These are phyloP conservation scores for Macrobrachium nipponense DNA, from an alignment of 1,140 invertebrate species.

Conservation along the genomic window DNA sequence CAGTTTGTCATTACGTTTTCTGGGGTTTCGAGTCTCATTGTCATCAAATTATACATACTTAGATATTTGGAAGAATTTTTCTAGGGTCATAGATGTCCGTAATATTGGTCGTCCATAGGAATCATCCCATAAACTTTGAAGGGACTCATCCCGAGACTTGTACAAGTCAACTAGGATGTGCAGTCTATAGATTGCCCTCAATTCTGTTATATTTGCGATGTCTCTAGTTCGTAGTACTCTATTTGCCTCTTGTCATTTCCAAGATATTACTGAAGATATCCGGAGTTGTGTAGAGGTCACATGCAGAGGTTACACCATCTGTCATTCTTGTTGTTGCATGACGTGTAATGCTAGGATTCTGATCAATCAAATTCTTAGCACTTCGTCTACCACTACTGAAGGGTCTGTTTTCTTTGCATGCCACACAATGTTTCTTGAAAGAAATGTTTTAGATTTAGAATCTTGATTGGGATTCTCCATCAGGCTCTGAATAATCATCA, in stretches of 20 bases:
- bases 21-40: background rate
- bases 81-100: background rate
- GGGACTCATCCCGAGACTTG: background rate
- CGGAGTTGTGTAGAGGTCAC: background rate
- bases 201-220: background rate
- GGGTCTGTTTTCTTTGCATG: background rate
- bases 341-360: constrained; percentile 8
- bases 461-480: background rate
- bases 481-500: background rate
- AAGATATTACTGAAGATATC: background rate
- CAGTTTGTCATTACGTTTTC: background rate
- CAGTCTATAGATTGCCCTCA: background rate
- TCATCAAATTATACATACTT: too few species aligned
- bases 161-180: background rate
- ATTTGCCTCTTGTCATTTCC: constrained; percentile 4
- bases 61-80: background rate
- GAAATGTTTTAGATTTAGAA: background rate
- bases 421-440: background rate
- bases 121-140: too few species aligned
- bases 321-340: background rate
- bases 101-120: background rate
- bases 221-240: background rate
- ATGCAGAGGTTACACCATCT: background rate
- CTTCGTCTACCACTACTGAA: background rate
- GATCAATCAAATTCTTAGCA: constrained; percentile 20